phyloP scores from a whole-genome alignment of 1,140 invertebrate species.

The Drosophila asahinai region DNA sequence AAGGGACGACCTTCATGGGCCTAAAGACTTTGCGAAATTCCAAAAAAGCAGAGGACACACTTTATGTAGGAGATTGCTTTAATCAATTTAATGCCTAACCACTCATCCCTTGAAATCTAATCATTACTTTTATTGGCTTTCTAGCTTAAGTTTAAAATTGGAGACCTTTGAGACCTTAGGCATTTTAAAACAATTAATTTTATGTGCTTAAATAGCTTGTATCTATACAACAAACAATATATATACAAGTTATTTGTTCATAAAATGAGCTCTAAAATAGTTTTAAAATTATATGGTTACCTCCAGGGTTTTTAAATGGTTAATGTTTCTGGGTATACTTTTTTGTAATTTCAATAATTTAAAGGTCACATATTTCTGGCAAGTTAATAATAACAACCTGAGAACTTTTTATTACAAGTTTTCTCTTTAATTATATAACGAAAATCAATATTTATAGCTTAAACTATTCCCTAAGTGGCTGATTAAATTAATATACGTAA shows the following conservation, averaged over 20 bases:
- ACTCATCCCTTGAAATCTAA: not conserved
- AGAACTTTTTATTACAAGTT: too few relatives aligned
- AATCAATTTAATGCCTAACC: conserved; percentile 2
- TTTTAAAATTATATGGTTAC: too few relatives aligned
- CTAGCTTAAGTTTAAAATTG: too few relatives aligned
- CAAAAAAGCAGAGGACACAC: not conserved
- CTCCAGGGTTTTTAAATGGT: too few relatives aligned
- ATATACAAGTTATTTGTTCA: not conserved
- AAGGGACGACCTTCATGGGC: not conserved
- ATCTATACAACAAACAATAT: too few relatives aligned
- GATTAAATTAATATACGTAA: not conserved
- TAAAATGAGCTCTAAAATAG: too few relatives aligned
- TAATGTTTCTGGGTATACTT: too few relatives aligned
- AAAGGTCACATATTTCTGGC: not conserved
- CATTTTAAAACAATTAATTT: not conserved
- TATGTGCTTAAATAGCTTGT: too few relatives aligned
- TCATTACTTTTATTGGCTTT: not conserved
- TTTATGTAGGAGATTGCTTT: not conserved
- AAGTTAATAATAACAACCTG: not conserved
- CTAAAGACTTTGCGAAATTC: not conserved
- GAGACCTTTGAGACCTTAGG: not conserved
- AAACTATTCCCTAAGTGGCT: not conserved
- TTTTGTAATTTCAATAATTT: too few relatives aligned
- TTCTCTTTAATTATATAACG: too few relatives aligned
- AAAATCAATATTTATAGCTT: too few relatives aligned